Evolutionary conservation across 2,888 invertebrate species (phyloP), one percentile per base, ranked within the genome.

Genomic region (Lissocephala sabroskyi): DNA sequence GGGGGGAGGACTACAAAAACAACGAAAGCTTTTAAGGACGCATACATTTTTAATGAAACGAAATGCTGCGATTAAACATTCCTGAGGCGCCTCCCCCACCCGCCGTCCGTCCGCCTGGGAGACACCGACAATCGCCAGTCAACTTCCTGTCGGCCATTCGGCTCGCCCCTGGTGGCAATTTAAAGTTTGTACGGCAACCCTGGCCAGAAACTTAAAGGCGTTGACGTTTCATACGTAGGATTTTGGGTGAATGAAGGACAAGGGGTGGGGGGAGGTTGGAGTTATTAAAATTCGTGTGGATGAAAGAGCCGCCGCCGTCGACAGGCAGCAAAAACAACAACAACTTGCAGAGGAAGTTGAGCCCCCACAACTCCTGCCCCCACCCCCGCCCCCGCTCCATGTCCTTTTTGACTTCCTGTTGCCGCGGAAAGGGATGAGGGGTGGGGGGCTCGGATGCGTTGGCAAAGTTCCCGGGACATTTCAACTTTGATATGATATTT

Each of bases 121-220:
- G 23, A 23, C 23, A 7, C 23, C 23, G 23, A 23, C 23, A 3
- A 23, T 18, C 16, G 37, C 37, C 30, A 30, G 30, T 30, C 11
- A 11, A 30, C 30, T 30, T 37, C 18, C 17, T 37, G 2, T 9
- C 19, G 7, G 7, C 7, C 13, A 33, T 33, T 11, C 9, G 13
- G n/a, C 33, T 13, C 4, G 16, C n/a, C 33, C 33, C 13, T 59
- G 54, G 64, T 59, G 65, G 54, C 62, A 76, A 68, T 76, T 71
- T 76, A 71, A 71, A 71, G 77, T 76, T 76, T 76, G 73, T 70
- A n/a, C n/a, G n/a, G n/a, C n/a, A n/a, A n/a, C n/a, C n/a, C n/a
- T n/a, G n/a, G n/a, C n/a, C n/a, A n/a, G n/a, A n/a, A n/a, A n/a
- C n/a, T n/a, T n/a, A n/a, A n/a, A n/a, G n/a, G n/a, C n/a, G n/a